Percentiles rank a stretch among this genome's conserved stretches.
Evolutionary conservation across 2,888 invertebrate species (phyloP).

Genomic region (Ophion slaviceki): DNA sequence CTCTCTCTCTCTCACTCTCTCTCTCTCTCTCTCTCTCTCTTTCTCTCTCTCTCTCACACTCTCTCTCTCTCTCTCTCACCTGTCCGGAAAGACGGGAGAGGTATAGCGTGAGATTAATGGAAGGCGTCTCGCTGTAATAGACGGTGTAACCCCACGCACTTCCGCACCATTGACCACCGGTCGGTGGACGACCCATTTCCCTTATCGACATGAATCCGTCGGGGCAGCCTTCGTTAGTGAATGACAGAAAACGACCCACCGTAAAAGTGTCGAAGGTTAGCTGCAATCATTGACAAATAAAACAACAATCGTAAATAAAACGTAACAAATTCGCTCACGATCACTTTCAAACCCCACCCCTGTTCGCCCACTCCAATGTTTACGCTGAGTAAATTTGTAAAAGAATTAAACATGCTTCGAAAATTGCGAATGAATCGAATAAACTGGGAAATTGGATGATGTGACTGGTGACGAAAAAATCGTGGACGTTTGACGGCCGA

Average conservation of each 20-base stretch:
- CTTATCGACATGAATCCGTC: slow-evolving; percentile 93
- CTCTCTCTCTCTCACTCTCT: slow-evolving; percentile 74
- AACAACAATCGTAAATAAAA: slow-evolving; percentile 72
- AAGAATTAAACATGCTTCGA: no score
- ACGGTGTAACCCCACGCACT: slow-evolving; percentile 94
- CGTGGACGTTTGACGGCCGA: no score
- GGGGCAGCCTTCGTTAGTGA: slow-evolving; percentile 91
- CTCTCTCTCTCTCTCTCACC: slow-evolving; percentile 83
- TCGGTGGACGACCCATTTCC: slow-evolving; percentile 89
- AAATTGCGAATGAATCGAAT: no score
- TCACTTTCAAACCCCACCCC: background rate
- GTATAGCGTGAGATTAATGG: slow-evolving; percentile 90
- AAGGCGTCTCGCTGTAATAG: slow-evolving; percentile 92
- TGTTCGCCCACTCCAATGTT: background rate
- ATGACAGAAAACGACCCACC: slow-evolving; percentile 91
- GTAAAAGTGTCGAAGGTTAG: slow-evolving; percentile 93
- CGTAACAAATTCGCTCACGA: slow-evolving; percentile 31
- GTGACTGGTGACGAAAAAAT: no score
- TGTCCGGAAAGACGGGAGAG: slow-evolving; percentile 90
- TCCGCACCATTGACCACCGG: slow-evolving; percentile 93
- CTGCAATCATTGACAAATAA: slow-evolving; percentile 83
- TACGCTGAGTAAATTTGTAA: background rate
- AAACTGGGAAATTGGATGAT: no score
- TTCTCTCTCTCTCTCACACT: background rate
- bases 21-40: slow-evolving; percentile 68